Evolutionary conservation across 2,113 vertebrate species (phyloP).

Genomic region (Sclerurus mexicanus): DNA sequence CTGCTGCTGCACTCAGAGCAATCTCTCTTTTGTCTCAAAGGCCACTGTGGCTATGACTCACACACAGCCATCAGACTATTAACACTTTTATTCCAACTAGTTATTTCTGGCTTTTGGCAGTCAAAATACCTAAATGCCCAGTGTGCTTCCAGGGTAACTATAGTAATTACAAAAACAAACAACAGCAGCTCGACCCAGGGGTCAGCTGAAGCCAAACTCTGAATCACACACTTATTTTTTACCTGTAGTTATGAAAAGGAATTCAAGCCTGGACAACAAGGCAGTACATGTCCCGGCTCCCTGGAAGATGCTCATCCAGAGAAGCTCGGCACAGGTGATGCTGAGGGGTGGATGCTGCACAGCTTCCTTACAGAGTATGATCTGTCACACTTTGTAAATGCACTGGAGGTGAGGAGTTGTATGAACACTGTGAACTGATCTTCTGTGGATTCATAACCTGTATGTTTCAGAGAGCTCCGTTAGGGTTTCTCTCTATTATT

Average conservation of each 20-base stretch:
- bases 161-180: slow-evolving; percentile 70
- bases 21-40: slow-evolving; percentile 54
- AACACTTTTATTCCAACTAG: slow-evolving; percentile 65
- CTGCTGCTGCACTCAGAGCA: background rate
- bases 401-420: background rate
- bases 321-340: background rate
- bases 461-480: background rate
- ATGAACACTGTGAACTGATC: background rate
- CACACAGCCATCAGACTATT: slow-evolving; percentile 46
- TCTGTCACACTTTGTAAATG: background rate
- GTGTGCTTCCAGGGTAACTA: slow-evolving; percentile 64
- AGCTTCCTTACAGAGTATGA: background rate
- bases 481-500: background rate
- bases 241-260: slow-evolving; percentile 4
- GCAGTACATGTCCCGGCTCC: background rate
- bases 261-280: background rate
- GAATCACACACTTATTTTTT: slow-evolving; percentile 55
- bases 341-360: background rate
- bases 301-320: background rate
- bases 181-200: slow-evolving; percentile 3
- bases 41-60: slow-evolving; percentile 60
- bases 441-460: background rate
- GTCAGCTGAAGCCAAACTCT: slow-evolving; percentile 46
- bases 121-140: slow-evolving; percentile 28
- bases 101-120: slow-evolving; percentile 59